These are phyloP conservation scores for Bombus breviceps DNA, from an alignment of 1,140 invertebrate species.

Conservation along the genomic window DNA sequence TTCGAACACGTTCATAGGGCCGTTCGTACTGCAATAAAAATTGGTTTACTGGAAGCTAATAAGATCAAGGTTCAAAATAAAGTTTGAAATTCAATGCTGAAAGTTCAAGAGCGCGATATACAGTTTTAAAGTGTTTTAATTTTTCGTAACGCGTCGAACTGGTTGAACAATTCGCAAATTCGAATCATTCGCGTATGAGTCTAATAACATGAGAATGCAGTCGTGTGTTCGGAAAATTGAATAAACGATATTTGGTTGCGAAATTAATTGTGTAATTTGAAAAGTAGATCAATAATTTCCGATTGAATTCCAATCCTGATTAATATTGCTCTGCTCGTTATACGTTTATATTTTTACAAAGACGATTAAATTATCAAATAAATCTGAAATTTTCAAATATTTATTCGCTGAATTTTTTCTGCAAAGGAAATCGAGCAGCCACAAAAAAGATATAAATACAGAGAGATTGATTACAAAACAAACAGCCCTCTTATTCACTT, in stretches of 20 bases:
- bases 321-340: background rate
- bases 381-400: too few relatives aligned
- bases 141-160: background rate
- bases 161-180: background rate
- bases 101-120: background rate
- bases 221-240: background rate
- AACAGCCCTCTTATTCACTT: background rate
- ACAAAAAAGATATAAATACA: background rate
- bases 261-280: conserved; percentile 8
- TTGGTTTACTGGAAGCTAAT: background rate
- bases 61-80: background rate
- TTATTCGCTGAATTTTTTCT: background rate
- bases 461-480: background rate
- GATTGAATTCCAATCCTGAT: background rate
- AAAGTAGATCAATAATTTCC: conserved; percentile 7
- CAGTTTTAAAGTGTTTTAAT: background rate
- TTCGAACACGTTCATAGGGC: too few relatives aligned
- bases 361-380: background rate
- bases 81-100: background rate
- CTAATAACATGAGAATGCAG: background rate
- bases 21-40: background rate
- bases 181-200: background rate
- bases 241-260: background rate
- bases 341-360: background rate
- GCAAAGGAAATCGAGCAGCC: background rate